A percentile compares a stretch with the other conserved stretches of the same genome.
Evolutionary conservation across 2,888 invertebrate species (phyloP).

Genomic region (Galerucella calmariensis): DNA sequence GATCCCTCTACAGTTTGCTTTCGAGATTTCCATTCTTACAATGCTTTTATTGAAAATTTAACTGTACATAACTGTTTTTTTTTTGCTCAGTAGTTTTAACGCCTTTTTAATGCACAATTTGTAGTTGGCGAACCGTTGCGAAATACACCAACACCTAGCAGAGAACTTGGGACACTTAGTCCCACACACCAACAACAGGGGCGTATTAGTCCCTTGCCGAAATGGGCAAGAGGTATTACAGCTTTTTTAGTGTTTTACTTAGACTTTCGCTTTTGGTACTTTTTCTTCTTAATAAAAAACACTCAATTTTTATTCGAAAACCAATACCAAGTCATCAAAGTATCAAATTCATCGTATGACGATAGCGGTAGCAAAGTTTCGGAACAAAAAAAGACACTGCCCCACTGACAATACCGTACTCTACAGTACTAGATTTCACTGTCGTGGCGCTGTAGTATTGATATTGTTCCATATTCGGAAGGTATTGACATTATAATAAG

Average conservation of each 20-base stretch:
- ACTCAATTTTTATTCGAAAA: constrained; percentile 20
- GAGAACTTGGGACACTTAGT: constrained; percentile 64
- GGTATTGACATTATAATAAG: too few species aligned
- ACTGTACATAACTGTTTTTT: constrained; percentile 30
- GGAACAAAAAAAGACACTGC: not conserved
- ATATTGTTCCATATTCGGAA: too few species aligned
- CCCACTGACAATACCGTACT: too few species aligned
- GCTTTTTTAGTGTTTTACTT: constrained; percentile 6
- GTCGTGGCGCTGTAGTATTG: too few species aligned
- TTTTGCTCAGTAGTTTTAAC: constrained; percentile 45
- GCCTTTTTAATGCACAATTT: constrained; percentile 53
- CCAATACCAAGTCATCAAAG: not conserved
- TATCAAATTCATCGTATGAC: not conserved
- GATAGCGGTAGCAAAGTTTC: too few species aligned
- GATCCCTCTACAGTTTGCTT: not conserved
- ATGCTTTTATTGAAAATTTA: constrained; percentile 38
- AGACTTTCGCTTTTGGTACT: constrained; percentile 14
- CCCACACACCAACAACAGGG: constrained; percentile 64
- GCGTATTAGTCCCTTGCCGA: constrained; percentile 69
- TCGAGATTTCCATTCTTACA: constrained; percentile 21
- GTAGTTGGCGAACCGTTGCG: constrained; percentile 69
- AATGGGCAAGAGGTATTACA: constrained; percentile 70
- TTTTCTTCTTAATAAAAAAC: not conserved
- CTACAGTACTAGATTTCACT: too few species aligned
- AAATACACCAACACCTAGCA: constrained; percentile 66